A percentile compares a stretch with the other conserved stretches of the same genome.
These are phyloP conservation scores for Bolinopsis microptera DNA, from an alignment of 37 sponge, comb jelly and placozoan genomes.

Conservation along the genomic window DNA sequence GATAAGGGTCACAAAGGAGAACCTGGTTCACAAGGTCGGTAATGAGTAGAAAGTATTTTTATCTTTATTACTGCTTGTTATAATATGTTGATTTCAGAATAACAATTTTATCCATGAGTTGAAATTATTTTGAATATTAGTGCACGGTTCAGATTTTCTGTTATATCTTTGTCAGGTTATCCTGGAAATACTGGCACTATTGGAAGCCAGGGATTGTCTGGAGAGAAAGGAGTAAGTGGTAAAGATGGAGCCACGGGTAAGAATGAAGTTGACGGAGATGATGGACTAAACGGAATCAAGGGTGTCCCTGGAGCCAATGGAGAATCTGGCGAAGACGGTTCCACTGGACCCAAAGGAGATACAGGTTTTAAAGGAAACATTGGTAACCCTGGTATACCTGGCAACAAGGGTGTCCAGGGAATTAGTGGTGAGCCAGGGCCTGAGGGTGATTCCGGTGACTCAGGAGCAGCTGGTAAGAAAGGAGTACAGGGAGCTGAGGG, in stretches of 20 bases:
- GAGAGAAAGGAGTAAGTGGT: constrained; percentile 38
- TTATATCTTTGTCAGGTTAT: not conserved
- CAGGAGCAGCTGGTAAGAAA: not conserved
- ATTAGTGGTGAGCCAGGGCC: not conserved
- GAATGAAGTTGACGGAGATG: not conserved
- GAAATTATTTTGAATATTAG: no score
- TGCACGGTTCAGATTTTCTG: no score
- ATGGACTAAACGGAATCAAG: constrained; percentile 11
- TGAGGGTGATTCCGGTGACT: not conserved
- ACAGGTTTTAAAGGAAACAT: not conserved
- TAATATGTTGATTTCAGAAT: no score
- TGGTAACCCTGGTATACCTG: not conserved
- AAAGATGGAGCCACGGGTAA: not conserved
- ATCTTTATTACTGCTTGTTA: no score
- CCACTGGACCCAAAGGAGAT: not conserved
- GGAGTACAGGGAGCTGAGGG: constrained; percentile 21
- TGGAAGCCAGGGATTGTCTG: constrained; percentile 8
- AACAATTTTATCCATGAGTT: no score
- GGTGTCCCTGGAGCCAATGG: not conserved
- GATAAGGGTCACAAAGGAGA: not conserved
- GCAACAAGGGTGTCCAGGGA: constrained; percentile 1
- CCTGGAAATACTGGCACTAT: constrained; percentile 17
- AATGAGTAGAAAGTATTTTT: no score
- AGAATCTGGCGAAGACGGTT: not conserved
- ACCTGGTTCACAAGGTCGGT: not conserved